phyloP scores from a whole-genome alignment of 2,113 vertebrate species.

The Nyctibius bracteatus region DNA sequence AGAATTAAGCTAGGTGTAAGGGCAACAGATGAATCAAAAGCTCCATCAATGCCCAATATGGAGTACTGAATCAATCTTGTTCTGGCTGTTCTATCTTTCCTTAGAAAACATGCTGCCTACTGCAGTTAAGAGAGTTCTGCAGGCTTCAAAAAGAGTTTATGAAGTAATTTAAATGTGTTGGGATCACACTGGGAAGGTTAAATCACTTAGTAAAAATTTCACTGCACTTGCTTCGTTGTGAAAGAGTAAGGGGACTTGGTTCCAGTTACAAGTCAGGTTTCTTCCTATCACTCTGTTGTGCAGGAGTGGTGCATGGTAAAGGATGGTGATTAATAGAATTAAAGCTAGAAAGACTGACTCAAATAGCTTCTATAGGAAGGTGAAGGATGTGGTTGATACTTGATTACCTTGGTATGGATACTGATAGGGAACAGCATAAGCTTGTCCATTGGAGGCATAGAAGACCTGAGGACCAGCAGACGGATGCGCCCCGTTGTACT shows the following conservation, averaged over 20 bases:
- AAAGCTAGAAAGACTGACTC: neutral
- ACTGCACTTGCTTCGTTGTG: neutral
- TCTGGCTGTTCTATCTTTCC: neutral
- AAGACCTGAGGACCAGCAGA: conserved; percentile 65
- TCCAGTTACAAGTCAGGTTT: neutral
- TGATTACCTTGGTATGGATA: conserved; percentile 77
- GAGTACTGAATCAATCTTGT: neutral
- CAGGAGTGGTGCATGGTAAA: neutral
- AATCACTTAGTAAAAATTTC: neutral
- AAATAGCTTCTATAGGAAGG: neutral
- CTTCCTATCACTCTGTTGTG: neutral
- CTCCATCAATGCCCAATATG: neutral
- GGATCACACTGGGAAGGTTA: neutral
- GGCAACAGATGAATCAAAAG: neutral
- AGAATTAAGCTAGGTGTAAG: neutral
- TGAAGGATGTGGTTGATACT: neutral
- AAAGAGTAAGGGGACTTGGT: neutral
- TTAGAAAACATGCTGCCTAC: neutral
- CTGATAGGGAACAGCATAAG: conserved; percentile 72
- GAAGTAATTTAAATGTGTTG: neutral
- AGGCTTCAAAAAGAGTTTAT: neutral
- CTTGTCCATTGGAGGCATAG: conserved; percentile 74
- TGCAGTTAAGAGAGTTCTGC: neutral
- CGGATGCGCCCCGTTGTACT: conserved; percentile 62
- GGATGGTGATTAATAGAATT: neutral